Evolutionary conservation across 2,797 vertebrate genomes (phyloP).

Genomic region (Syndactyla subalaris): DNA sequence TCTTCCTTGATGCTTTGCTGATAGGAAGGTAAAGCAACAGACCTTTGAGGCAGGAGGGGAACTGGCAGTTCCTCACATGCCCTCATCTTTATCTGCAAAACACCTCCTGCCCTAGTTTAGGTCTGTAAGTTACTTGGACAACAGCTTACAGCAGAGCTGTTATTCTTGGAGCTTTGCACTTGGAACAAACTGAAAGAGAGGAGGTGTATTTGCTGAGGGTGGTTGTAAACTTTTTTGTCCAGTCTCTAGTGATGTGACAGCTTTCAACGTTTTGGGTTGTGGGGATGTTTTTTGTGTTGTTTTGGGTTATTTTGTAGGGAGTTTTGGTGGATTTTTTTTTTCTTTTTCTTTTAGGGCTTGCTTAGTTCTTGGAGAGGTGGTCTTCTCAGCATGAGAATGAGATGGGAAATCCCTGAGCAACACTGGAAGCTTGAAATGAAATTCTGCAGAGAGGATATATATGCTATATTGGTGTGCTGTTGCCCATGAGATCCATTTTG

Average conservation of each 20-base stretch:
- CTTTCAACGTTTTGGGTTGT: background rate
- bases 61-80: background rate
- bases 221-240: background rate
- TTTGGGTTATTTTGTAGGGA: background rate
- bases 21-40: background rate
- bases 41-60: background rate
- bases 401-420: background rate
- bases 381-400: background rate
- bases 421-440: background rate
- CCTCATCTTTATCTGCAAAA: background rate
- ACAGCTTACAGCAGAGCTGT: background rate
- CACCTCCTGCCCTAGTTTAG: background rate
- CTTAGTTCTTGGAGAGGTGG: background rate
- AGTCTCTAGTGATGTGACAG: background rate
- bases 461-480: background rate
- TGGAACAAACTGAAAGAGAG: background rate
- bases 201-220: background rate
- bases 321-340: background rate
- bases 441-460: background rate
- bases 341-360: background rate
- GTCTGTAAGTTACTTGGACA: background rate
- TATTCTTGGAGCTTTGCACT: background rate
- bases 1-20: background rate
- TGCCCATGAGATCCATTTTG: background rate
- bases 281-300: background rate